Base-by-base conservation (phyloP, 2,797 vertebrate genomes). In the Spheniscus humboldti region DNA sequence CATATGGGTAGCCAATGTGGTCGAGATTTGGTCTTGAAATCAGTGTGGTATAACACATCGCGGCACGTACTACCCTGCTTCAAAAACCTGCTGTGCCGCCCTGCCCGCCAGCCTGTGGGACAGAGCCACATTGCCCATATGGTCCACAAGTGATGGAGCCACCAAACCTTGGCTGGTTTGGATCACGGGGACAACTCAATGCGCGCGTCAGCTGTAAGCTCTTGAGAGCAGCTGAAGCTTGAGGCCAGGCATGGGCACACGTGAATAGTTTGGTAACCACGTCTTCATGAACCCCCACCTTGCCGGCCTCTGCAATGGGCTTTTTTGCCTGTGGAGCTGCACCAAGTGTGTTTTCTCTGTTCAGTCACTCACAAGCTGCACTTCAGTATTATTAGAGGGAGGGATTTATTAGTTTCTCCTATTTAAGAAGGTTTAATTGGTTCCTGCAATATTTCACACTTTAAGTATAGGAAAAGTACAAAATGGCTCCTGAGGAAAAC, bases 111-210 rank as follows among this genome's bases (percentile, higher is more conserved):
- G 37, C 48, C 55, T 1, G 0, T 5, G 68, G 52, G 47, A 27
- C 52, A 59, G 47, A 77, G 56, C 76, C 35, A 9, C 0, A 0
- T 62, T n/a, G 3, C 30, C 24, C 7, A 63, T 16, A 3, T 0
- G 3, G 48, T 63, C 41, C 20, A 3, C 28, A 13, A 16, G 18
- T 6, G 59, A 48, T 23, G 37, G 71, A 67, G 37, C 45, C 62
- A 33, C 72, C 86, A 52, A 24, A 13, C 7, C 25, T 13, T n/a
- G 94, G 25, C 67, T 60, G 13, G 5, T 68, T 74, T 67, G 43
- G 53, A 22, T 55, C 39, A 18, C 8, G 45, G 39, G 47, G 15
- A n/a, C 27, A 28, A 31, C 14, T 6, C 1, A 9, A 11, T 6
- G 7, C 0, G 11, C 24, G 0, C 1, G 1, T 59, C 1, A 6